Evolutionary conservation across 2,888 invertebrate species (phyloP), one percentile per base, ranked within the genome.

Genomic region (Yponomeuta plumbellus): DNA sequence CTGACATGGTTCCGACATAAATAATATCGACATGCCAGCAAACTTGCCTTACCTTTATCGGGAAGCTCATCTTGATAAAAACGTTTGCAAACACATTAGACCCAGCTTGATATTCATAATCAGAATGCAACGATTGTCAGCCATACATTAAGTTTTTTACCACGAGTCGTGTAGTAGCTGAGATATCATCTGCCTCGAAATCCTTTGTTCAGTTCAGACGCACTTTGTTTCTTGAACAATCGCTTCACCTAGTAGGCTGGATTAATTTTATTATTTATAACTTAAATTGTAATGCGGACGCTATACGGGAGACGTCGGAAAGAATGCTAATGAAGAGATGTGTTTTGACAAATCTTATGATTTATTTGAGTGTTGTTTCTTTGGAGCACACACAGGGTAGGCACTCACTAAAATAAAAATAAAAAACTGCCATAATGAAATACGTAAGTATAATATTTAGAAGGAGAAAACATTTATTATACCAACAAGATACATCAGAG

Each of bases 231-330:
- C 67, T 65, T 56, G 71, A 70, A 74, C 73, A 79, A 78, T 79
- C 13, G 17, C 17, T 17, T 52, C 17, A 52, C 17, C 44, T 79
- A 81, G 76, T 71, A 71, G 72, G 70, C 65, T 72, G 75, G 74
- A 76, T 79, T 81, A 86, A 88, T 85, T 34, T 34, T 76, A 78
- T 78, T 77, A 81, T 80, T 77, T 75, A 78, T 75, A 52, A 52
- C 44, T 52, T 52, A 52, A 52, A 52, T 52, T 52, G 44, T 52
- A 17, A 17, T 52, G 44, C 17, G 13, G 44, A 17, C 17, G 44
- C 17, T 52, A 0, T 52, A 5, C n/a, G 44, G 44, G 44, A 13
- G 44, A 17, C 17, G 13, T 3, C 17, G 13, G 44, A 1, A 17
- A 52, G 17, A 17, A 52, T 52, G 44, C 44, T 52, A 52, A 52